phyloP scores from a whole-genome alignment of 1,140 invertebrate genomes.

The Sarcophaga peregrina region DNA sequence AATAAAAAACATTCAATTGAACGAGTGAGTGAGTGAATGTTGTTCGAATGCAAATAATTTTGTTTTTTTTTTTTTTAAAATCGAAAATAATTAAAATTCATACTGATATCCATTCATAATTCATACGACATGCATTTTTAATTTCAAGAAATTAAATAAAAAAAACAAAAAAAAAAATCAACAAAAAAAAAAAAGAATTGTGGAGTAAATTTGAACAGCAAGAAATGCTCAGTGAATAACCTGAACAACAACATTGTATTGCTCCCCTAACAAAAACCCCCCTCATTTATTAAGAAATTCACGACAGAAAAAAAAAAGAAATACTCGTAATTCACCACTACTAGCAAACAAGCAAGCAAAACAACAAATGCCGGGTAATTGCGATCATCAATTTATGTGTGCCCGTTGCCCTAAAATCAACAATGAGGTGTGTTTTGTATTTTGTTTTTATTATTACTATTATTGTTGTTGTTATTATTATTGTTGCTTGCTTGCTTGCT shows the following conservation, averaged over 20 bases:
- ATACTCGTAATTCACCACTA: no score
- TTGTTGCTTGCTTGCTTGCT: no score
- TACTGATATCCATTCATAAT: background rate
- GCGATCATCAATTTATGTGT: background rate
- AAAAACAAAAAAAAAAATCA: no score
- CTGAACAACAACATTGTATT: background rate
- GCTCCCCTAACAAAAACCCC: background rate
- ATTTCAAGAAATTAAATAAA: background rate
- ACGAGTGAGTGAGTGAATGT: background rate
- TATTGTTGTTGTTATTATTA: no score
- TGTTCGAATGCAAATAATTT: no score
- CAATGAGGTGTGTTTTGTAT: no score
- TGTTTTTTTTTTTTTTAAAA: background rate
- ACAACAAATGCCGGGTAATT: background rate
- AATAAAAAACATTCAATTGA: background rate
- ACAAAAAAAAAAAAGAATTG: no score
- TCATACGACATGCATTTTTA: conserved; percentile 22
- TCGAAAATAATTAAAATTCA: background rate
- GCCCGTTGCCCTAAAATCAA: background rate
- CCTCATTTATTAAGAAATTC: background rate
- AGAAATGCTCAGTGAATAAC: no score
- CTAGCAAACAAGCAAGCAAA: background rate
- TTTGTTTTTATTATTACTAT: no score
- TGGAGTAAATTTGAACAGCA: no score
- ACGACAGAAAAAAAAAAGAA: background rate